Evolutionary conservation across 2,113 vertebrate species (phyloP), one percentile per base, ranked within the genome.

Genomic region (Alligator sinensis): DNA sequence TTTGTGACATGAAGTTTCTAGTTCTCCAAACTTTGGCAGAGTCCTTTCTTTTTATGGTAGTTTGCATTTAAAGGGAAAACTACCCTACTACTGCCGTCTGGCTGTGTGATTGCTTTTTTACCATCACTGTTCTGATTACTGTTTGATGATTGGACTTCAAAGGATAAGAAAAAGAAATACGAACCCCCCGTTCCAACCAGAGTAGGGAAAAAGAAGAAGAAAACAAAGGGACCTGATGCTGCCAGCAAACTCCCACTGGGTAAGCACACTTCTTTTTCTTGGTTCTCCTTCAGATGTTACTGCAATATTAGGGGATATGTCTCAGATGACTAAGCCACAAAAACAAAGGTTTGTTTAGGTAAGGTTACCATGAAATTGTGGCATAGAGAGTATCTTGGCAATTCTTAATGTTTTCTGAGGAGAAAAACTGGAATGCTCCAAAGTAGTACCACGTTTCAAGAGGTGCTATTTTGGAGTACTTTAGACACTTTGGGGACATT

Each of bases 161-260:
- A 99, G 99, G 99, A 99, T 96, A 99, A 99, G 98, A 99, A 99
- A 93, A 99, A 99, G 98, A 99, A 99, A 95, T 99, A 99, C 5
- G 99, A 99, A 93, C 99, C 99, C 72, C 99, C 99, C 4, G 99
- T 99, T 92, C 99, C 99, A 90, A 99, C 99, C n/a, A 98, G 99
- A 98, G 99, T 99, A 90, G 99, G 99, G 57, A 99, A 99, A 93
- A 99, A 98, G 97, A 99, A 99, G 98, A 99, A 99, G 98, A 99
- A 99, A 93, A 99, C 99, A 12, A 99, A 99, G 96, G 99, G 99
- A 78, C 99, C 99, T 63, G 99, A 99, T 98, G 99, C 99, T 92
- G 99, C 99, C 80, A 99, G 99, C 98, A 99, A 99, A 95, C 98
- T 99, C 30, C 99, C 99, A 28, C 92, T 99, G 91, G 99, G 99